Percentiles rank a stretch among this genome's conserved stretches.
phyloP scores from a whole-genome alignment of 1,140 invertebrate species.

The Brachionus sp. region DNA sequence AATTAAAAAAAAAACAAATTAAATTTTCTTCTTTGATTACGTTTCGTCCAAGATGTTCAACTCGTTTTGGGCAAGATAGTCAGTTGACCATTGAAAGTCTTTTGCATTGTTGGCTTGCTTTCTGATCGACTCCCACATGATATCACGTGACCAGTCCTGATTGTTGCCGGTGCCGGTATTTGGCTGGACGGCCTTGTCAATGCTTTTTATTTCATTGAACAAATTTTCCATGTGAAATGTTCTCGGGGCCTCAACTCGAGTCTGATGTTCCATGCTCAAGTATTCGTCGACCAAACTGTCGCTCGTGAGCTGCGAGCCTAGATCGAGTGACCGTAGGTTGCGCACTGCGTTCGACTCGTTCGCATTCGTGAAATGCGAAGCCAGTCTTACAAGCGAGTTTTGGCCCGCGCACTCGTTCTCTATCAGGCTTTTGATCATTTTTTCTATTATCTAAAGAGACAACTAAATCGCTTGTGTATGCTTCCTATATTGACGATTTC shows the following conservation, averaged over 20 bases:
- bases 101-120: not conserved
- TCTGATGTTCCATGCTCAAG: slow-evolving; percentile 25
- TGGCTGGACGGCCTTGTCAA: not conserved
- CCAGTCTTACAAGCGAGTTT: slow-evolving; percentile 36
- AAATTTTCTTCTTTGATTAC: not conserved
- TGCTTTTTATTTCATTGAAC: slow-evolving; percentile 36
- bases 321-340: not conserved
- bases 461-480: not conserved
- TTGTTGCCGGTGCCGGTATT: not conserved
- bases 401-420: slow-evolving; percentile 43
- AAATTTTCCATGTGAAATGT: slow-evolving; percentile 43
- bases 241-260: not conserved
- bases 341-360: slow-evolving; percentile 5
- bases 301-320: not conserved
- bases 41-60: not conserved
- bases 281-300: slow-evolving; percentile 31
- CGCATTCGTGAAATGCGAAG: slow-evolving; percentile 36
- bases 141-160: not conserved
- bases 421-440: slow-evolving; percentile 36
- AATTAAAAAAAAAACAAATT: not conserved
- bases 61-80: slow-evolving; percentile 17
- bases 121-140: slow-evolving; percentile 1
- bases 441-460: not conserved
- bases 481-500: not conserved
- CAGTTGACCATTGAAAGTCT: slow-evolving; percentile 31